Percentiles rank a stretch among this genome's conserved stretches.
These are phyloP conservation scores for Zaprionus gabonicus DNA, from an alignment of 1,140 invertebrate species.

Conservation along the genomic window DNA sequence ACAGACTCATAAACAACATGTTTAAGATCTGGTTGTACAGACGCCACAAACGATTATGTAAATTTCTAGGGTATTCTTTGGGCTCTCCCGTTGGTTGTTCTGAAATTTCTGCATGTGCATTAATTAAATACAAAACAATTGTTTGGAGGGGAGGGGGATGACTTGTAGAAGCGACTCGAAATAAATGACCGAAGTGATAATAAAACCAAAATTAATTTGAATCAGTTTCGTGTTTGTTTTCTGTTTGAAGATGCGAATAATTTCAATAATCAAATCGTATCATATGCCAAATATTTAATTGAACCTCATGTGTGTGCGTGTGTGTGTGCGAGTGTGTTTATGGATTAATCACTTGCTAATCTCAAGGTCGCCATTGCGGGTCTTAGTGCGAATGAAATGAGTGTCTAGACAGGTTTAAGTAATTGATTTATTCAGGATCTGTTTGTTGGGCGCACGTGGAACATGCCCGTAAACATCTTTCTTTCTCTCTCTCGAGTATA, in stretches of 20 bases:
- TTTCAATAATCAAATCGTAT: conserved; percentile 55
- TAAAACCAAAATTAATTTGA: conserved; percentile 9
- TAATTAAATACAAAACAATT: neutral
- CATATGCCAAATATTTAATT: conserved; percentile 61
- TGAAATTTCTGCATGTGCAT: neutral
- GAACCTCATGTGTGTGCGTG: conserved; percentile 23
- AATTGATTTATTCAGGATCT: conserved; percentile 36
- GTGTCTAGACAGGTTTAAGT: conserved; percentile 40
- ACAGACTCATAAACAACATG: conserved; percentile 3
- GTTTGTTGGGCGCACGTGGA: conserved; percentile 28
- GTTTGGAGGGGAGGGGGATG: too few relatives aligned
- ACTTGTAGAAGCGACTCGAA: neutral
- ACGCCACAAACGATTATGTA: neutral
- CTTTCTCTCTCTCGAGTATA: neutral
- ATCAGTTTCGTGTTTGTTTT: conserved; percentile 37
- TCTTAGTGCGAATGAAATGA: conserved; percentile 47
- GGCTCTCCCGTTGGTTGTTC: neutral
- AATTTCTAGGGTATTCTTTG: neutral
- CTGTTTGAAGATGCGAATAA: conserved; percentile 49
- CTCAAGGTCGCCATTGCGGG: conserved; percentile 56
- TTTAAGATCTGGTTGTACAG: conserved; percentile 3
- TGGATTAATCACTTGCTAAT: conserved; percentile 64
- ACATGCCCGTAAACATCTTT: neutral
- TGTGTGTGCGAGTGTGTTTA: conserved; percentile 32
- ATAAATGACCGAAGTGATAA: neutral